Evolutionary conservation across 2,888 invertebrate genomes (phyloP).

Genomic region (Polydrusus pterygomalis): DNA sequence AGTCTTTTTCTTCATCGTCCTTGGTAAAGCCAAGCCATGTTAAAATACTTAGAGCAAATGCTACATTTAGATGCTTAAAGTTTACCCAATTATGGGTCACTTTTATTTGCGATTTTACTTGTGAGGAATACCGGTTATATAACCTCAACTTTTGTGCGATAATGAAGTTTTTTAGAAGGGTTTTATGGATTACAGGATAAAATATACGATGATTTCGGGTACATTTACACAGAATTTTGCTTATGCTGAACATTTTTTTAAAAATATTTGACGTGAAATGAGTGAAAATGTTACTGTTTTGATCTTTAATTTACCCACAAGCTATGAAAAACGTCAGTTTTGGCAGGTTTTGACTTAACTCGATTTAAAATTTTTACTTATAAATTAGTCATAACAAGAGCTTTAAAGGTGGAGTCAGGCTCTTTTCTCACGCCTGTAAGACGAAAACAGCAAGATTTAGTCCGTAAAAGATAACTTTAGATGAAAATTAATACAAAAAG

Average conservation of each 20-base stretch:
- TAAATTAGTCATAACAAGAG: no score
- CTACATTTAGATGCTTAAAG: constrained; percentile 36
- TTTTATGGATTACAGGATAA: constrained; percentile 25
- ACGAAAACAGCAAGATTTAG: no score
- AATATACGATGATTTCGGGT: constrained; percentile 38
- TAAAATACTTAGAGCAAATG: constrained; percentile 71
- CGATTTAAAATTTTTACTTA: not conserved
- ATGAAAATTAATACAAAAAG: no score
- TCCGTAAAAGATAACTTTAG: no score
- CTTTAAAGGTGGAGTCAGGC: no score
- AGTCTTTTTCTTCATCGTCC: constrained; percentile 78
- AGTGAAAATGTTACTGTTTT: not conserved
- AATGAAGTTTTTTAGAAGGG: constrained; percentile 32
- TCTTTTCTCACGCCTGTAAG: not conserved
- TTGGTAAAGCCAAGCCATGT: constrained; percentile 78
- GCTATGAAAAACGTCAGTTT: not conserved
- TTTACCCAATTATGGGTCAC: not conserved
- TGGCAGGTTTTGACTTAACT: no score
- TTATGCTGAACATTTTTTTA: constrained; percentile 47
- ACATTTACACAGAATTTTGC: constrained; percentile 55
- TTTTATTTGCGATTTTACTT: not conserved
- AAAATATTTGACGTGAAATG: constrained; percentile 16
- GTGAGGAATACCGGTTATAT: constrained; percentile 27
- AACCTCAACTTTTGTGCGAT: constrained; percentile 30
- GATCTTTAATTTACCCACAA: not conserved